Conservation (phyloP, 2,888 invertebrate species). For the Saturnia japonica region DNA sequence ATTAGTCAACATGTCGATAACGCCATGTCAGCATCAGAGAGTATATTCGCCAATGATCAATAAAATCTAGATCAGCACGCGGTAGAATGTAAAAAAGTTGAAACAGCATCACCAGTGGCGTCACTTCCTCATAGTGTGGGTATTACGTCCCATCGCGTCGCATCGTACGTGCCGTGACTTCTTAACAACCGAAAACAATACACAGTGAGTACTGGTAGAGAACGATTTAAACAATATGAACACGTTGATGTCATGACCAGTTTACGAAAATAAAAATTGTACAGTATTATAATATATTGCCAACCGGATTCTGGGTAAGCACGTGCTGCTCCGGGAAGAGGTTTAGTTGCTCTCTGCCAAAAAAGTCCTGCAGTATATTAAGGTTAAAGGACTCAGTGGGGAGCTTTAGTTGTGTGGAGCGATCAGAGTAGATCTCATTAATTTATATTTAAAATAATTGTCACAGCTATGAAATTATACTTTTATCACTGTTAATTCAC, state of each 20-base stretch:
- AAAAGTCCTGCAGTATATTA: too few species aligned
- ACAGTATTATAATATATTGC: neutral
- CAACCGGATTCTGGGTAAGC: too few species aligned
- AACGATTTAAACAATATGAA: neutral
- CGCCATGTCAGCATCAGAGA: conserved; percentile 60
- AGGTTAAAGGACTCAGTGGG: too few species aligned
- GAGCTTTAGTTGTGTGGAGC: too few species aligned
- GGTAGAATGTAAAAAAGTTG: neutral
- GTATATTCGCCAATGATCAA: conserved; percentile 33
- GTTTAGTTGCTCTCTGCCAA: too few species aligned
- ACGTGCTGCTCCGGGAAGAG: too few species aligned
- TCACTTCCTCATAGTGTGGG: neutral
- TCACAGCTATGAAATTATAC: too few species aligned
- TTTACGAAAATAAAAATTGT: neutral
- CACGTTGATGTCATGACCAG: neutral
- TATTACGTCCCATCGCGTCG: conserved; percentile 6
- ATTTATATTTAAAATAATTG: too few species aligned
- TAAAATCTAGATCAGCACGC: conserved; percentile 38
- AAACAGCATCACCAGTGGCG: neutral
- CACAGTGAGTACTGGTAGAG: neutral
- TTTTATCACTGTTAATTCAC: too few species aligned
- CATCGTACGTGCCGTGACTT: neutral
- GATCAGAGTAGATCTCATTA: too few species aligned
- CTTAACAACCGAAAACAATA: conserved; percentile 5
- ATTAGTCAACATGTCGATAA: conserved; percentile 70